Evolutionary conservation across 2,888 invertebrate genomes (phyloP).

Genomic region (Drosophila cognata): DNA sequence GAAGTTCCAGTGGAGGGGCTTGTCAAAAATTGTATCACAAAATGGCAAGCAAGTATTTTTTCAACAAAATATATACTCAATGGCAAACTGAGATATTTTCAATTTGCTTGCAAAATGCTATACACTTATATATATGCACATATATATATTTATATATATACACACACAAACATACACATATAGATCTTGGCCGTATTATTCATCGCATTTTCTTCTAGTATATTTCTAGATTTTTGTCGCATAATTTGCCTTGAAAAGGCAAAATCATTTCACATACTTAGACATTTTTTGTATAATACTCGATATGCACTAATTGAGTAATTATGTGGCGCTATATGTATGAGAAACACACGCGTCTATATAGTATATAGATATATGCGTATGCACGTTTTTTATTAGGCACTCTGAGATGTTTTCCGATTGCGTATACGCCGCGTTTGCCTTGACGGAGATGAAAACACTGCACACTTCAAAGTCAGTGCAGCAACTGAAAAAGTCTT

Average conservation of each 20-base stretch:
- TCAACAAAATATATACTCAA: conserved; percentile 2
- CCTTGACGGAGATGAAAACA: conserved; percentile 44
- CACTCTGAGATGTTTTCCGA: conserved; percentile 34
- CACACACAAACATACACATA: conserved; percentile 7
- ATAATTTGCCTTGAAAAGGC: conserved; percentile 56
- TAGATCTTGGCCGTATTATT: conserved; percentile 50
- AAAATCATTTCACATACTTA: conserved; percentile 66
- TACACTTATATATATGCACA: conserved; percentile 18
- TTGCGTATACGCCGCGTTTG: conserved; percentile 77
- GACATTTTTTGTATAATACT: conserved; percentile 61
- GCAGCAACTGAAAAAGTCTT: conserved; percentile 77
- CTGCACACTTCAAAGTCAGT: conserved; percentile 80
- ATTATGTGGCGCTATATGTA: conserved; percentile 62
- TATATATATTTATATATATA: conserved; percentile 17
- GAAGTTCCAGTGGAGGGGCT: conserved; percentile 34
- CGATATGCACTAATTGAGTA: conserved; percentile 61
- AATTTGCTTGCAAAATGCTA: conserved; percentile 47
- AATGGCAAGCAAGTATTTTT: conserved; percentile 49
- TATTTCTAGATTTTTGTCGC: conserved; percentile 40
- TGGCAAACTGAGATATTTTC: conserved; percentile 39
- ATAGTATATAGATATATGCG: conserved; percentile 27
- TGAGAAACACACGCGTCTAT: conserved; percentile 45
- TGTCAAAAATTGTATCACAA: conserved; percentile 31
- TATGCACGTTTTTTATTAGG: conserved; percentile 47
- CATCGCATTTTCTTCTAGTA: conserved; percentile 49